Evolutionary conservation across 1,140 invertebrate genomes (phyloP).

Genomic region (Apocrypta bakeri): DNA sequence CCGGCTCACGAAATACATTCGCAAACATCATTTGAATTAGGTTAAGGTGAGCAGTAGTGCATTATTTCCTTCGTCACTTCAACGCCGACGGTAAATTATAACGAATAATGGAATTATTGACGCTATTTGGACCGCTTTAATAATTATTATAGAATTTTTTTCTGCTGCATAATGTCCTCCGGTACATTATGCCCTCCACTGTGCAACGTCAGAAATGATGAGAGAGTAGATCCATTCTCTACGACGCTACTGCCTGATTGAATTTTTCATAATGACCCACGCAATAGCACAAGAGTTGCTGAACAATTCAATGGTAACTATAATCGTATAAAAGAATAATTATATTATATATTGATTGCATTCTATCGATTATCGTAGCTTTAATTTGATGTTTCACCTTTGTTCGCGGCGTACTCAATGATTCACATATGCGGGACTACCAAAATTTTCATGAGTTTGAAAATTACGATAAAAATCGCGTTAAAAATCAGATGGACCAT

Average conservation of each 20-base stretch:
- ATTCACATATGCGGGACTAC: no score
- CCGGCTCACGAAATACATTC: not conserved
- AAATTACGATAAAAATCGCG: no score
- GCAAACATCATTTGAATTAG: slow-evolving; percentile 32
- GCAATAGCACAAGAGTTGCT: slow-evolving; percentile 2
- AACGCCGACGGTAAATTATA: not conserved
- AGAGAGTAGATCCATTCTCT: no score
- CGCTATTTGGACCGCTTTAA: not conserved
- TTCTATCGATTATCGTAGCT: slow-evolving; percentile 20
- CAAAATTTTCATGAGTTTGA: no score
- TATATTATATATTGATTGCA: slow-evolving; percentile 29
- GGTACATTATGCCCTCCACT: no score
- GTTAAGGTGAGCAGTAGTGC: not conserved
- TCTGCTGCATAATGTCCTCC: no score
- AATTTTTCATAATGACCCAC: slow-evolving; percentile 37
- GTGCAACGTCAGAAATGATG: not conserved
- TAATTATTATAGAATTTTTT: not conserved
- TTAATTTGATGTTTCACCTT: not conserved
- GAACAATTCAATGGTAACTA: slow-evolving; percentile 45
- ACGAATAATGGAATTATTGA: not conserved
- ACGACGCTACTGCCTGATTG: not conserved
- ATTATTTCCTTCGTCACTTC: slow-evolving; percentile 8
- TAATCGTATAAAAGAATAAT: slow-evolving; percentile 1
- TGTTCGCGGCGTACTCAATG: no score
- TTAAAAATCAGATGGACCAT: no score